These are phyloP conservation scores for Ophioderma brevispina DNA, from an alignment of 35 echinoderm and acorn worm species.

Conservation along the genomic window DNA sequence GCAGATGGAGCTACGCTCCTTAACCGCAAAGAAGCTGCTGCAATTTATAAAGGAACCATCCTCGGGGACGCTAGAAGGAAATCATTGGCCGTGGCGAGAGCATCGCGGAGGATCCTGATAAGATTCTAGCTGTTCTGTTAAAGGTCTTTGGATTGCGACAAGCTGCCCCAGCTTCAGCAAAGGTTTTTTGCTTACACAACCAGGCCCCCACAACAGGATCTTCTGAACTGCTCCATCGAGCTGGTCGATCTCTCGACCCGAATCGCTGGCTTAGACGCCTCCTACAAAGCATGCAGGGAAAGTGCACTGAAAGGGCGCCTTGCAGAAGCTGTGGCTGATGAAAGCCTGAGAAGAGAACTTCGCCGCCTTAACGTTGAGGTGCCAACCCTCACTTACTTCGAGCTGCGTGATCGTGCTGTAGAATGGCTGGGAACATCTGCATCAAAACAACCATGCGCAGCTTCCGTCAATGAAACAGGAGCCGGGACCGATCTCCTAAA, in stretches of 20 bases:
- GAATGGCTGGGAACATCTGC: constrained; percentile 31
- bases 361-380: constrained; percentile 2
- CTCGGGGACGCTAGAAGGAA: no score
- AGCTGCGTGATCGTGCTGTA: constrained; percentile 49
- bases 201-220: background rate
- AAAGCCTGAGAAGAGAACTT: constrained; percentile 49
- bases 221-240: constrained; percentile 56
- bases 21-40: no score
- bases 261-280: background rate
- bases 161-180: constrained; percentile 66
- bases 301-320: constrained; percentile 53
- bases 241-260: constrained; percentile 61
- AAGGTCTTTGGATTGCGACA: constrained; percentile 80
- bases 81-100: constrained; percentile 43
- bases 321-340: constrained; percentile 53
- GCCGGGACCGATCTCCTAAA: constrained; percentile 31
- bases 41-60: no score
- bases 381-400: constrained; percentile 43
- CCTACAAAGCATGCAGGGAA: constrained; percentile 14
- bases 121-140: constrained; percentile 43
- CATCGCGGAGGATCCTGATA: constrained; percentile 14
- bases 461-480: background rate
- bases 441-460: background rate
- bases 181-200: constrained; percentile 59
- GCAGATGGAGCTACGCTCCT: no score